phyloP scores from a whole-genome alignment of 1,140 invertebrate species.

The Scaptomyza montana region DNA sequence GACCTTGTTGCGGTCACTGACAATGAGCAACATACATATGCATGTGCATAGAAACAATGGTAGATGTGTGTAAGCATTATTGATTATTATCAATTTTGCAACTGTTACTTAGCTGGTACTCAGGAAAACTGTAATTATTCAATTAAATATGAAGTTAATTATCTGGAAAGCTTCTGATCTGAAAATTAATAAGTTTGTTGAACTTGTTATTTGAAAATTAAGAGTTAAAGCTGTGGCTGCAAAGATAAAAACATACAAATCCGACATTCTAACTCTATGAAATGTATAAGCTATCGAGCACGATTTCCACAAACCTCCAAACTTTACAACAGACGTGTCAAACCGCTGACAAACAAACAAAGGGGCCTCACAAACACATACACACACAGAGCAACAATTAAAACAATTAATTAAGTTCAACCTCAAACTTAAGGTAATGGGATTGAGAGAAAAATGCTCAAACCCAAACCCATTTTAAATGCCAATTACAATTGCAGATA shows the following conservation, averaged over 20 bases:
- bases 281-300: constrained; percentile 4
- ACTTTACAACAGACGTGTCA: constrained; percentile 43
- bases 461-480: constrained; percentile 53
- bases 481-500: constrained; percentile 63
- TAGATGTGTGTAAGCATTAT: background rate
- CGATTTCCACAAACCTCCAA: constrained; percentile 21
- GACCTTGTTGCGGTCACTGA: constrained; percentile 62
- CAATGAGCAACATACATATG: background rate
- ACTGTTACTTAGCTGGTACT: background rate
- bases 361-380: background rate
- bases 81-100: constrained; percentile 7
- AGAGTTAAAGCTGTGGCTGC: no score
- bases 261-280: background rate
- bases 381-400: constrained; percentile 44
- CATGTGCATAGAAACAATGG: no score
- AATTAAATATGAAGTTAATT: background rate
- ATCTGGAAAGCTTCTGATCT: no score
- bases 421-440: constrained; percentile 1
- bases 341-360: constrained; percentile 35
- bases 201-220: no score
- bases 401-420: constrained; percentile 72
- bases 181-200: no score
- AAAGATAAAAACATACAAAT: no score
- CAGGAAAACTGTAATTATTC: background rate
- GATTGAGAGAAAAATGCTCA: constrained; percentile 29